Evolutionary conservation across 2,888 invertebrate species (phyloP), one percentile per base, ranked within the genome.

Genomic region (Melitaea athalia): DNA sequence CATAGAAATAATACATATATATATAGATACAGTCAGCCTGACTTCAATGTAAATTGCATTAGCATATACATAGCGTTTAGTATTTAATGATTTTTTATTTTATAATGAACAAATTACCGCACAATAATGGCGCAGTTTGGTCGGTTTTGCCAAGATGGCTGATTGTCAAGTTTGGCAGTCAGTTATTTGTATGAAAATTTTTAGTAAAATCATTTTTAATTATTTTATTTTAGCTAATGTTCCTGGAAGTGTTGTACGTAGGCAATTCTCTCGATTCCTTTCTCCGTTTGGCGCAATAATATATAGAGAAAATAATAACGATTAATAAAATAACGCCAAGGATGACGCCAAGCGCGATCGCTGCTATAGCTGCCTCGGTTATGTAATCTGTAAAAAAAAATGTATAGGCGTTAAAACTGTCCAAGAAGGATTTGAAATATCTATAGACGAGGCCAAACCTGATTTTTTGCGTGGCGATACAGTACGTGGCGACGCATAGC

Each of bases 321-420:
- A 94, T 82, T 55, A 96, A 92, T 0, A 97, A 79, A 0, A 95
- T 85, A 63, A 97, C 86, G 0, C 95, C 78, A 3, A 96, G 79
- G 3, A 97, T 79, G 0, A 93, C 92, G 0, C 96, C 96, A 0
- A 97, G 81, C 0, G 94, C 94, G 69, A 97, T 95, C 0, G 96
- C 96, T 0, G 95, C 94, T 70, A 97, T 96, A 3, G 95, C 85
- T 78, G 81, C 93, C 74, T 76, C 88, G 42, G 80, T 87, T 74
- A 82, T 87, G 76, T 89, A 94, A 78, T 76, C 90, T 94, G 93
- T n/a, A 17, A 33, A 61, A 65, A 45, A 31, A 7, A 31, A n/a
- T n/a, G 24, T 24, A 24, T n/a, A n/a, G n/a, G 24, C 24, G 3
- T 24, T 24, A 24, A 24, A 24, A 24, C 24, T 24, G 24, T 24